Evolutionary conservation across 2,888 invertebrate genomes (phyloP).

Genomic region (Therioaphis trifolii): DNA sequence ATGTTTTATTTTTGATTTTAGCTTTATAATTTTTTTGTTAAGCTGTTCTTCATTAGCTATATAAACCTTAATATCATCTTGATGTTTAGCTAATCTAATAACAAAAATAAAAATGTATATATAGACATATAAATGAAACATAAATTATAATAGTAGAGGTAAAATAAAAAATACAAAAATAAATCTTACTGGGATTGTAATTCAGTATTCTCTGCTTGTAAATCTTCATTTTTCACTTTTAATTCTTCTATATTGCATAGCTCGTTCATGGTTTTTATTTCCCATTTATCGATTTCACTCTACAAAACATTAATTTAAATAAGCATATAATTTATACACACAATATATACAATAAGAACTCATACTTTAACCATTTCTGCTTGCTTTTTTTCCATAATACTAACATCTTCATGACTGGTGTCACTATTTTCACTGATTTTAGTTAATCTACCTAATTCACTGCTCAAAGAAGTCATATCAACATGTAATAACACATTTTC

Average conservation of each 20-base stretch:
- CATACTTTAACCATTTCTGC: conserved; percentile 51
- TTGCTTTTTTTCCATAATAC: conserved; percentile 49
- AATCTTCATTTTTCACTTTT: conserved; percentile 40
- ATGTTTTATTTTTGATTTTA: conserved; percentile 51
- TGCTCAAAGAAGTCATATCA: conserved; percentile 48
- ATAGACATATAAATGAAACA: background rate
- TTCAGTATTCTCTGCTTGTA: conserved; percentile 46
- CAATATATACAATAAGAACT: background rate
- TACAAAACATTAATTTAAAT: conserved; percentile 23
- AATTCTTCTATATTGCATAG: conserved; percentile 46
- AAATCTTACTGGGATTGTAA: conserved; percentile 41
- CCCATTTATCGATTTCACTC: conserved; percentile 59
- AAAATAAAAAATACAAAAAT: background rate
- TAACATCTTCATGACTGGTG: conserved; percentile 16
- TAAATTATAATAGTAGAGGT: background rate
- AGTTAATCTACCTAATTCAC: conserved; percentile 57
- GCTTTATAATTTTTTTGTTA: conserved; percentile 39
- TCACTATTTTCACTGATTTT: conserved; percentile 56
- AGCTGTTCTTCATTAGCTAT: conserved; percentile 41
- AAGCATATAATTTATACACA: background rate
- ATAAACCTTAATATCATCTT: conserved; percentile 49
- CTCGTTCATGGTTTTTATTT: conserved; percentile 56
- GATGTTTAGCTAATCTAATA: conserved; percentile 46
- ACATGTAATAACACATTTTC: conserved; percentile 56
- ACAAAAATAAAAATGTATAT: too few relatives aligned